Conservation (phyloP, 2,888 invertebrate genomes). For the Dynastes tityus region DNA sequence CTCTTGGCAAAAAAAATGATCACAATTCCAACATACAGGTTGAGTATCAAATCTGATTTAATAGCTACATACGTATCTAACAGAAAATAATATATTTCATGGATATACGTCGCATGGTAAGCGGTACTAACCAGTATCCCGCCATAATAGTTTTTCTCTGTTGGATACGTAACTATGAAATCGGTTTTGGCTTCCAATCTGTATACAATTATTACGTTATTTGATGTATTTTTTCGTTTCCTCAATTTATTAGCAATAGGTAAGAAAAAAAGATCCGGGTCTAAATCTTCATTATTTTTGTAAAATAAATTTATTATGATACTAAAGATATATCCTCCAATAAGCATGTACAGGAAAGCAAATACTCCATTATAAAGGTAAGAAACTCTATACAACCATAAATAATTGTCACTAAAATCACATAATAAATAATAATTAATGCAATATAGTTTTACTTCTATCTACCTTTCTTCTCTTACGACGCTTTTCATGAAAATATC, state of each 20-base stretch:
- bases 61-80: not conserved
- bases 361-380: constrained; percentile 81
- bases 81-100: not conserved
- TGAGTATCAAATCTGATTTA: not conserved
- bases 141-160: no score
- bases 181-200: no score
- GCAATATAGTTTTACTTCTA: not conserved
- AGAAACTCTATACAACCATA: constrained; percentile 81
- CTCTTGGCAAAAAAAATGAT: no score
- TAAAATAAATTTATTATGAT: constrained; percentile 66
- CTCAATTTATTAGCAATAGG: constrained; percentile 72
- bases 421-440: constrained; percentile 10
- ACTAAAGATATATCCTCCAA: constrained; percentile 73
- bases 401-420: constrained; percentile 68
- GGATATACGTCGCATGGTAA: no score
- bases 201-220: constrained; percentile 9
- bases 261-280: constrained; percentile 76
- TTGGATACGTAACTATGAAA: no score
- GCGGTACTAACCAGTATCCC: no score
- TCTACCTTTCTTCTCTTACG: constrained; percentile 15
- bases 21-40: no score
- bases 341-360: constrained; percentile 72
- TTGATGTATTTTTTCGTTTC: constrained; percentile 45
- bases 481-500: not conserved
- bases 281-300: constrained; percentile 64